Evolutionary conservation across 2,113 vertebrate genomes (phyloP).

Genomic region (Cryptomyrus ogoouensis): DNA sequence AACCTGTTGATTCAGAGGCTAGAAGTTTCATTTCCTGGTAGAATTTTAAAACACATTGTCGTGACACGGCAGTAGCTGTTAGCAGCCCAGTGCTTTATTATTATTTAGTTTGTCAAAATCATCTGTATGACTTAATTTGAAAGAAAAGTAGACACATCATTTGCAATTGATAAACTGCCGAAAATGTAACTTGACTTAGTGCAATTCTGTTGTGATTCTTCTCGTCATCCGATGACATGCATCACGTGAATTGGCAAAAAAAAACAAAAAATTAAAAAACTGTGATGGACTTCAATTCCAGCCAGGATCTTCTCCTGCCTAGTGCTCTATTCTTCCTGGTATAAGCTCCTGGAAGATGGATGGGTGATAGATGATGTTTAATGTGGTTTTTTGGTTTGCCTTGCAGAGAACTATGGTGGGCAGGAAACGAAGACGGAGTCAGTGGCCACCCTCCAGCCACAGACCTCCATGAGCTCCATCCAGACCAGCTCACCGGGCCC

Average conservation of each 20-base stretch:
- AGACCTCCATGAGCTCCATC: constrained; percentile 84
- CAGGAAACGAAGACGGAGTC: constrained; percentile 87
- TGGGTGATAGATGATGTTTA: not conserved
- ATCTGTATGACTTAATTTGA: not conserved
- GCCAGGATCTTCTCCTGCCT: not conserved
- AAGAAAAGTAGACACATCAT: not conserved
- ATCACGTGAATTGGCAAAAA: not conserved
- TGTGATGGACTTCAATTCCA: not conserved
- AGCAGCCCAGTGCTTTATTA: not conserved
- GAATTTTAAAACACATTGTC: not conserved
- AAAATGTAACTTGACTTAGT: not conserved
- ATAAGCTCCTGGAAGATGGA: not conserved
- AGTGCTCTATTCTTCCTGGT: not conserved
- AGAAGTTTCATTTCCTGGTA: not conserved
- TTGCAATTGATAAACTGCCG: not conserved
- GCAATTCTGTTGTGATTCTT: not conserved
- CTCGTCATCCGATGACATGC: not conserved
- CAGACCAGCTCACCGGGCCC: constrained; percentile 83
- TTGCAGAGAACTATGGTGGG: constrained; percentile 73
- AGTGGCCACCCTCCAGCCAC: constrained; percentile 84
- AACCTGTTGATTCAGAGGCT: not conserved
- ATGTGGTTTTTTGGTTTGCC: not conserved
- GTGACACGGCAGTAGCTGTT: not conserved
- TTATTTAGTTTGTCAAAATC: not conserved
- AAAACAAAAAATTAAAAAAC: not conserved